Evolutionary conservation across 2,888 invertebrate species (phyloP).

Genomic region (Strigamia transsilvanica): DNA sequence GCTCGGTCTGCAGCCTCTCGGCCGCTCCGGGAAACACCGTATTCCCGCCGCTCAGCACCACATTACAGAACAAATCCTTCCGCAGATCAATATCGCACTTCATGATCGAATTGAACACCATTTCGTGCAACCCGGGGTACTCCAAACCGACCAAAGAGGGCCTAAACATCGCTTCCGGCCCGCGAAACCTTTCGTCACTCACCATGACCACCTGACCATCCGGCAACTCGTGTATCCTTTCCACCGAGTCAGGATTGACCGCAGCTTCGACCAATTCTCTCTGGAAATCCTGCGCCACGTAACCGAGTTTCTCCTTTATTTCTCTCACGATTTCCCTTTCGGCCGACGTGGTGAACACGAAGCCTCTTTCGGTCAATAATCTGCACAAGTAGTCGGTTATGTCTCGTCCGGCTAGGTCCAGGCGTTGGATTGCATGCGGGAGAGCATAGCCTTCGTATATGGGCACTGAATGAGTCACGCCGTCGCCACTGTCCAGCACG

Average conservation of each 20-base stretch:
- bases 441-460: conserved; percentile 80
- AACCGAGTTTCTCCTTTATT: conserved; percentile 94
- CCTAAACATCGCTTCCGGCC: conserved; percentile 89
- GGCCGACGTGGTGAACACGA: conserved; percentile 67
- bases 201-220: conserved; percentile 90
- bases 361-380: conserved; percentile 92
- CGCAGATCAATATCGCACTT: conserved; percentile 94
- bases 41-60: conserved; percentile 79
- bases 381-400: conserved; percentile 70
- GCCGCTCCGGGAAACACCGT: conserved; percentile 98
- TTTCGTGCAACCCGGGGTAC: conserved; percentile 88
- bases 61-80: conserved; percentile 65
- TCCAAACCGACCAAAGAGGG: conserved; percentile 91
- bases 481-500: conserved; percentile 90
- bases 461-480: conserved; percentile 91
- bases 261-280: conserved; percentile 91
- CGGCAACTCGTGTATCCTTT: conserved; percentile 91
- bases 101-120: conserved; percentile 93
- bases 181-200: conserved; percentile 87
- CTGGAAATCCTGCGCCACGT: conserved; percentile 92
- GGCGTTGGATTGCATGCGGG: conserved; percentile 67
- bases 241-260: conserved; percentile 86
- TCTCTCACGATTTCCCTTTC: conserved; percentile 91
- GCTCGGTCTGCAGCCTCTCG: conserved; percentile 96
- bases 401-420: conserved; percentile 68